These are phyloP conservation scores for Acanthacorydalis orientalis DNA, from an alignment of 2,888 invertebrate species.

Conservation along the genomic window DNA sequence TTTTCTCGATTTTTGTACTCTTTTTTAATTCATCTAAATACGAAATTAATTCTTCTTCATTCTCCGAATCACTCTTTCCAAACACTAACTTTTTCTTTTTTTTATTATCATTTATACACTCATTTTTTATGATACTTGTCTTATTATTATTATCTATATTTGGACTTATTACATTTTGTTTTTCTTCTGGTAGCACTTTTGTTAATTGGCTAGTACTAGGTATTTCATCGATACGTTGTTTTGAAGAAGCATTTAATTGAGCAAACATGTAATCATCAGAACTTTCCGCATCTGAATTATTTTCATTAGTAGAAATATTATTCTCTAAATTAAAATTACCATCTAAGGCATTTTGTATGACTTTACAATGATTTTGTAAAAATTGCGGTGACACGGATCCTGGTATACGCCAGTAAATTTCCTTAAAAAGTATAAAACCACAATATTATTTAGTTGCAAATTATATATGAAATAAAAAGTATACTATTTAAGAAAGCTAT, in stretches of 20 bases:
- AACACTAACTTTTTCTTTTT: not conserved
- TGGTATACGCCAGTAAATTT: conserved; percentile 78
- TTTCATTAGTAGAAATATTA: too few species aligned
- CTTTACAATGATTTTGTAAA: conserved; percentile 36
- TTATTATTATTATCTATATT: not conserved
- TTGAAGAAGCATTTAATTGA: not conserved
- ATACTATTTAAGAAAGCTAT: not conserved
- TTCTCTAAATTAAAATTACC: conserved; percentile 17
- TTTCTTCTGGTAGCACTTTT: too few species aligned
- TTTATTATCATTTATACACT: not conserved
- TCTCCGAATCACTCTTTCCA: conserved; percentile 2
- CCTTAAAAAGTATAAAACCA: conserved; percentile 28
- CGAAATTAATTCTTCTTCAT: not conserved
- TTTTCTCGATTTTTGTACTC: too few species aligned
- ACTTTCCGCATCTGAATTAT: too few species aligned
- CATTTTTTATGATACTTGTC: too few species aligned
- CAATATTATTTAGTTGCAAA: too few species aligned
- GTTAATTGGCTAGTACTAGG: not conserved
- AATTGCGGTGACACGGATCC: conserved; percentile 35
- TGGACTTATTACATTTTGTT: not conserved
- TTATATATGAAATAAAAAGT: not conserved
- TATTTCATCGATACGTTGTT: not conserved
- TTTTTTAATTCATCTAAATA: too few species aligned
- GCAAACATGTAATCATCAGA: too few species aligned
- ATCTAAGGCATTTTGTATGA: conserved; percentile 37